Evolutionary conservation across 1,140 invertebrate genomes (phyloP), one percentile per base, ranked within the genome.

Genomic region (Stegodyphus mimosarum): DNA sequence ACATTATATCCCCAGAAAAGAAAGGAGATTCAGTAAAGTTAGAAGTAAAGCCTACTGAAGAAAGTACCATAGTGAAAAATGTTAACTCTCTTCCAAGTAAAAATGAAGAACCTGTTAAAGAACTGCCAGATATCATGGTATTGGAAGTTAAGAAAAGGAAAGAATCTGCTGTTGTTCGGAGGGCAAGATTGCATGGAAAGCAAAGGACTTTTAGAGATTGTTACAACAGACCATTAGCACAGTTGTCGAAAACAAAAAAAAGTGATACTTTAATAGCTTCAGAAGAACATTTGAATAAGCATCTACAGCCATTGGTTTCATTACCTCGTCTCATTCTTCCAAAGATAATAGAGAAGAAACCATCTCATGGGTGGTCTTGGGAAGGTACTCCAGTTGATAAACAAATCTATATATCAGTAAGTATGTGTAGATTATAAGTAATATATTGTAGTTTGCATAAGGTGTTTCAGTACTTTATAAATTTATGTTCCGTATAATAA

Each of bases 341-440:
- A 80, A 81, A 80, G 48, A 15, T 72, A 5, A 18, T 33, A 50
- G 72, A 80, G 6, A 81, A 66, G 50, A 71, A 49, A 7, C 70
- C 18, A 51, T 96, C 95, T 88, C 97, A 97, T 89, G 96, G 96
- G 6, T 98, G 96, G 96, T 94, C 93, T 75, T 98, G 96, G 95
- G 94, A 95, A 89, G 96, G 96, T 53, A 93, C 95, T 88, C 92
- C 95, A 10, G 95, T 94, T 88, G 92, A 96, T 89, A 94, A 94
- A 69, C 95, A 94, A 92, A 95, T 98, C 88, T 96, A 95, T 91
- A 91, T 97, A 88, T 95, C 95, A 91, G 96, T 97, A 92, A 94
- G 93, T 93, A 64, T 17, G 15, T 33, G 3, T 33, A 33, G 33
- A 33, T 33, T 33, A 33, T 33, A 33, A 33, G 33, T 33, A 33